phyloP scores from a whole-genome alignment of 2,888 invertebrate genomes.

The Epinotia nisella region DNA sequence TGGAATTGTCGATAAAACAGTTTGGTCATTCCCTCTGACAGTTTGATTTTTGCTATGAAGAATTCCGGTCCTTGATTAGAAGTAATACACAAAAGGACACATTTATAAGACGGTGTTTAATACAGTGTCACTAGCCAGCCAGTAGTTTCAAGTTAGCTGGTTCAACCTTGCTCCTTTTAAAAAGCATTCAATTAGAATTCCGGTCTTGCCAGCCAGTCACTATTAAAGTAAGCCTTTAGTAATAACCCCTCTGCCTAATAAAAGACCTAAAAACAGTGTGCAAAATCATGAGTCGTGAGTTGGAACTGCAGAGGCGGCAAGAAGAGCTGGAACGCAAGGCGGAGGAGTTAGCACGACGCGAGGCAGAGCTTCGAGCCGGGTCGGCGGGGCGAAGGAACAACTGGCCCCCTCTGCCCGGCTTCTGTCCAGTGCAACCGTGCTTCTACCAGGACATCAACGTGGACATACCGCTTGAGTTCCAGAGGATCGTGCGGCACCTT shows the following conservation, averaged over 20 bases:
- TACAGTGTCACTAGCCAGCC: too few species aligned
- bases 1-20: too few species aligned
- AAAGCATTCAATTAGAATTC: not conserved
- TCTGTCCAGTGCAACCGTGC: slow-evolving; percentile 97
- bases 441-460: slow-evolving; percentile 99
- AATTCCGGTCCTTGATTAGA: too few species aligned
- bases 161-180: too few species aligned
- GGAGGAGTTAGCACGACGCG: slow-evolving; percentile 93
- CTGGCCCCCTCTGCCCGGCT: slow-evolving; percentile 98
- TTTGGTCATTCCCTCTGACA: too few species aligned
- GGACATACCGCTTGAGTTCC: slow-evolving; percentile 99
- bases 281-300: slow-evolving; percentile 36
- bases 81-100: too few species aligned
- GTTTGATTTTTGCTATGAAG: too few species aligned
- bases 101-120: too few species aligned
- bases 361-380: slow-evolving; percentile 91
- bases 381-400: slow-evolving; percentile 93
- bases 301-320: slow-evolving; percentile 88
- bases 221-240: too few species aligned
- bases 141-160: too few species aligned
- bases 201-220: not conserved
- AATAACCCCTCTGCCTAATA: not conserved
- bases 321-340: slow-evolving; percentile 97
- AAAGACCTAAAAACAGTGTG: not conserved
- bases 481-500: slow-evolving; percentile 96